Evolutionary conservation across 2,888 invertebrate species (phyloP).

Genomic region (Anthoptus insignis): DNA sequence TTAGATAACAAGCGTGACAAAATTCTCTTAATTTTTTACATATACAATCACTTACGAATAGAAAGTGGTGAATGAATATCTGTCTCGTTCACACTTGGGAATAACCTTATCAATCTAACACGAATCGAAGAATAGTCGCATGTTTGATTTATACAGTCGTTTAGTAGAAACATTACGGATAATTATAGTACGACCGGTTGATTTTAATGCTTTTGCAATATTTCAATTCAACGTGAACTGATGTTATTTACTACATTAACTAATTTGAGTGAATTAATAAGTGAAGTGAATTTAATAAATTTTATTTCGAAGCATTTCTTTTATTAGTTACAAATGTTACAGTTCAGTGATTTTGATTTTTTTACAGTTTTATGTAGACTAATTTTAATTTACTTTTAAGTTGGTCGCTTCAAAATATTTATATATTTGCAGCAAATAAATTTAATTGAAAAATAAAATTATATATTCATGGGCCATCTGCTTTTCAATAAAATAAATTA

Average conservation of each 20-base stretch:
- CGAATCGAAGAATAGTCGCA: constrained; percentile 87
- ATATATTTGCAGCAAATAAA: too few relatives aligned
- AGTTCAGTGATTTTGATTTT: not conserved
- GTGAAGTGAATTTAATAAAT: not conserved
- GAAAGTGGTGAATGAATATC: constrained; percentile 80
- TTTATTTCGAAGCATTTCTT: not conserved
- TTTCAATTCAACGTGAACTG: constrained; percentile 20
- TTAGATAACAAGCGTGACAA: constrained; percentile 33
- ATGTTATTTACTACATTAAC: constrained; percentile 17
- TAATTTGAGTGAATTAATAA: constrained; percentile 26
- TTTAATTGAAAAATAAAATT: too few relatives aligned
- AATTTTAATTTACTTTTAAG: too few relatives aligned
- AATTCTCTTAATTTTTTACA: constrained; percentile 42
- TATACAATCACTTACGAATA: constrained; percentile 71
- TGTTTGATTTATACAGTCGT: constrained; percentile 87
- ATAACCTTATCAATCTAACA: constrained; percentile 86
- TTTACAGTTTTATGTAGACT: not conserved
- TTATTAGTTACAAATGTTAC: not conserved
- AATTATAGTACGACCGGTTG: constrained; percentile 76
- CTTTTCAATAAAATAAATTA: too few relatives aligned
- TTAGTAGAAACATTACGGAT: constrained; percentile 86
- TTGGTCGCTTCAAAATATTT: too few relatives aligned
- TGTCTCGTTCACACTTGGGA: constrained; percentile 84
- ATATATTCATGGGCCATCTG: too few relatives aligned
- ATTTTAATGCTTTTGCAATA: constrained; percentile 67